Evolutionary conservation across 1,140 invertebrate species (phyloP).

Genomic region (Dufourea novaeangliae): DNA sequence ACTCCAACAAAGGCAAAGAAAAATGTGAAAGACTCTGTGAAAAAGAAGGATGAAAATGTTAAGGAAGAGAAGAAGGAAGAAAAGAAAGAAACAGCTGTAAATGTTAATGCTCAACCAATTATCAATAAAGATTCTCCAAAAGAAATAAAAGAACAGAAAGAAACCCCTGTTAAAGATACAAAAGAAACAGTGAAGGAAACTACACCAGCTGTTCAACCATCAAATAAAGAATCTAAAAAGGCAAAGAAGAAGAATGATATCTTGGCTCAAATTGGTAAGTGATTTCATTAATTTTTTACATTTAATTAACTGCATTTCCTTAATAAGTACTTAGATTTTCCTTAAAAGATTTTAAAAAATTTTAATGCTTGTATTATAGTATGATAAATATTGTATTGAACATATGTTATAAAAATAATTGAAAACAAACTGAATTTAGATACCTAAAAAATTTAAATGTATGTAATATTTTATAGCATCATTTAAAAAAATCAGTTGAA

Average conservation of each 20-base stretch:
- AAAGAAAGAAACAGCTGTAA: constrained; percentile 38
- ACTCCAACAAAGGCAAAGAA: constrained; percentile 77
- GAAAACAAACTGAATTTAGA: neutral
- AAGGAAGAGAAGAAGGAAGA: constrained; percentile 72
- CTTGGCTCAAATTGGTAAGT: constrained; percentile 80
- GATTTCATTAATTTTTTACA: constrained; percentile 13
- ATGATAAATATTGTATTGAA: no score
- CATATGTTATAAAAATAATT: neutral
- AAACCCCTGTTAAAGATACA: constrained; percentile 64
- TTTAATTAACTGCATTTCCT: constrained; percentile 23
- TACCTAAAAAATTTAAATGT: constrained; percentile 1
- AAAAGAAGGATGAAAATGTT: constrained; percentile 72
- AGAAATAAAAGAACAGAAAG: constrained; percentile 73
- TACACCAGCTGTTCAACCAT: constrained; percentile 39
- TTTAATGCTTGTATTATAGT: no score
- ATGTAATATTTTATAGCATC: neutral
- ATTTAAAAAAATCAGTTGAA: constrained; percentile 15
- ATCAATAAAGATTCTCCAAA: constrained; percentile 72
- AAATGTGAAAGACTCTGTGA: constrained; percentile 71
- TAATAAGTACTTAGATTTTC: no score
- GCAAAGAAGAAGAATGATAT: constrained; percentile 82
- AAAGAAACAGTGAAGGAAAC: constrained; percentile 63
- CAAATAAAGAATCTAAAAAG: constrained; percentile 81
- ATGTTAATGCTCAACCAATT: constrained; percentile 41
- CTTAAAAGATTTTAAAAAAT: no score